Conservation (phyloP, 92 coral and sea anemone genomes). For the Siderastrea siderea region DNA sequence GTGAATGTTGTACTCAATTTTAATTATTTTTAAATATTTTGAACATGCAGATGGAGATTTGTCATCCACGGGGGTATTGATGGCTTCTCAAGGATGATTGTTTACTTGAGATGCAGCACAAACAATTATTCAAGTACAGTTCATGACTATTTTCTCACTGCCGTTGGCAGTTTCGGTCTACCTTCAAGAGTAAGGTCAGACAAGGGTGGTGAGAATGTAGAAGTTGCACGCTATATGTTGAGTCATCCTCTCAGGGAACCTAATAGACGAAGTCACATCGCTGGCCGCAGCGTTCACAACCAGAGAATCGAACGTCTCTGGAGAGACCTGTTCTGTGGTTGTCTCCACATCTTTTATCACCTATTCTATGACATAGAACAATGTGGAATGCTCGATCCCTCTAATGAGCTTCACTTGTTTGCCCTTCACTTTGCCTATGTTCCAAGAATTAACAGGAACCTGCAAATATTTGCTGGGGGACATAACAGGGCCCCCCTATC, state of each 20-base stretch:
- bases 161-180: slow-evolving; percentile 59
- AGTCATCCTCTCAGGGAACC: slow-evolving; percentile 65
- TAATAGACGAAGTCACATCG: slow-evolving; percentile 47
- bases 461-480: slow-evolving; percentile 59
- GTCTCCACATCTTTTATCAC: slow-evolving; percentile 49
- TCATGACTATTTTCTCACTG: slow-evolving; percentile 41
- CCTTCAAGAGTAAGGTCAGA: slow-evolving; percentile 71
- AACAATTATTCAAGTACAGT: slow-evolving; percentile 65
- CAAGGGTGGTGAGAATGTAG: slow-evolving; percentile 67
- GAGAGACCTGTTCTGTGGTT: slow-evolving; percentile 64
- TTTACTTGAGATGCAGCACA: slow-evolving; percentile 44
- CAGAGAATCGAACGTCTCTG: slow-evolving; percentile 70
- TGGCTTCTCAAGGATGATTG: slow-evolving; percentile 38
- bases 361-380: slow-evolving; percentile 56
- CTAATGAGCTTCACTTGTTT: slow-evolving; percentile 66
- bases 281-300: slow-evolving; percentile 66
- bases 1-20: neutral
- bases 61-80: slow-evolving; percentile 48
- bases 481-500: slow-evolving; percentile 68
- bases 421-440: slow-evolving; percentile 60
- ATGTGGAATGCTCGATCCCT: slow-evolving; percentile 55
- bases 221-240: slow-evolving; percentile 62
- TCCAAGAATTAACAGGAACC: slow-evolving; percentile 71
- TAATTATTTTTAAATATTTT: neutral
- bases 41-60: slow-evolving; percentile 27